Conservation (phyloP, 2,797 vertebrate species). For the Circus cinereus region DNA sequence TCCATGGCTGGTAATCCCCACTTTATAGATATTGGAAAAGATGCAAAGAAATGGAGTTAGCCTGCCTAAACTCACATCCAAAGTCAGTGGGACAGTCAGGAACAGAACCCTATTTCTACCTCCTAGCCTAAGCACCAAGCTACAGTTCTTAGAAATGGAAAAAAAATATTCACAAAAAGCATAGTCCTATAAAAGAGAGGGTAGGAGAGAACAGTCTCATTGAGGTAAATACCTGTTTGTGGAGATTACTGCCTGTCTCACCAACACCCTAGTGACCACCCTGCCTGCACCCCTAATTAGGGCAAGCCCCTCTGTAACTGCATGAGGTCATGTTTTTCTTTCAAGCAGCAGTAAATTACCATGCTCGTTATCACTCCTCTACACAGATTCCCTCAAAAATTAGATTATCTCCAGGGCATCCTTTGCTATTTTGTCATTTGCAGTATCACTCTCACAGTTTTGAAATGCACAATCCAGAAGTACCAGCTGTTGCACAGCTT, state of each 20-base stretch:
- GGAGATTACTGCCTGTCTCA: not conserved
- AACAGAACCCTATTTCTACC: not conserved
- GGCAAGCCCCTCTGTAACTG: conserved; percentile 36
- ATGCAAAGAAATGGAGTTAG: not conserved
- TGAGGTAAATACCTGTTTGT: not conserved
- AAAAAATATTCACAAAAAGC: not conserved
- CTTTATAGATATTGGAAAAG: not conserved
- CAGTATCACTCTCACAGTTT: not conserved
- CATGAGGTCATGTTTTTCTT: conserved; percentile 60
- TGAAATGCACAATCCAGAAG: not conserved
- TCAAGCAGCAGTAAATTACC: conserved; percentile 44
- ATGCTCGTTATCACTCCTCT: conserved; percentile 15
- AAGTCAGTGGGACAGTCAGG: not conserved
- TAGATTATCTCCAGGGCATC: conserved; percentile 17
- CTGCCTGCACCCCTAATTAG: conserved; percentile 46
- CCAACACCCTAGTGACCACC: conserved; percentile 17
- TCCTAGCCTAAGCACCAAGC: not conserved
- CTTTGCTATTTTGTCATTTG: conserved; percentile 23
- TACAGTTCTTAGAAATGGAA: not conserved
- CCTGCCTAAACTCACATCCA: not conserved
- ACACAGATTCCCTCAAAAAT: conserved; percentile 29
- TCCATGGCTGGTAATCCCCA: not conserved
- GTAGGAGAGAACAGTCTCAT: not conserved
- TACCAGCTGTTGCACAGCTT: not conserved
- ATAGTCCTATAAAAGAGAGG: not conserved